Evolutionary conservation across 2,888 invertebrate species (phyloP).

Genomic region (Zygogramma bicolorata): DNA sequence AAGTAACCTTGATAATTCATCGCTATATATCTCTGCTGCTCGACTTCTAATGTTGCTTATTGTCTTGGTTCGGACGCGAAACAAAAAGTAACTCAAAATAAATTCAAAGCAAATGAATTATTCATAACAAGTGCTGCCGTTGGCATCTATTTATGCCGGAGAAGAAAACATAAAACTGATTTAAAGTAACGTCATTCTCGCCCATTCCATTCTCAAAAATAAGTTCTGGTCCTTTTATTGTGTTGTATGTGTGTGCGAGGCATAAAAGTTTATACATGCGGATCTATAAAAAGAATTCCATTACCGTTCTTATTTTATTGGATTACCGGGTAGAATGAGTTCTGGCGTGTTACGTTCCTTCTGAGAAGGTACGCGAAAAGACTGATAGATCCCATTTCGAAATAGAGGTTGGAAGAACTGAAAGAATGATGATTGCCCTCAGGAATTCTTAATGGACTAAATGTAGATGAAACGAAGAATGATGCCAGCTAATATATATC

Average conservation of each 20-base stretch:
- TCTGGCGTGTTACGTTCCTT: background rate
- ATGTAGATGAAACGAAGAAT: too few species aligned
- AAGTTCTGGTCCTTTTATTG: conserved; percentile 28
- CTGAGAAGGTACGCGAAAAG: background rate
- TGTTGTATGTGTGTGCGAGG: conserved; percentile 19
- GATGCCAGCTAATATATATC: too few species aligned
- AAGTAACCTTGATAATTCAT: background rate
- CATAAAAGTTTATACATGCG: conserved; percentile 34
- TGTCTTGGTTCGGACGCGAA: conserved; percentile 13
- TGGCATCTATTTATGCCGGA: conserved; percentile 33
- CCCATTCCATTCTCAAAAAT: conserved; percentile 22
- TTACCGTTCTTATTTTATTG: conserved; percentile 11
- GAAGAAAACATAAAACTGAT: conserved; percentile 35
- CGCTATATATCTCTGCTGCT: background rate
- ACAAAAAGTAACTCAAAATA: conserved; percentile 31
- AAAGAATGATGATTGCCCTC: too few species aligned
- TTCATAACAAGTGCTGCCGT: conserved; percentile 30
- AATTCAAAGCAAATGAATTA: conserved; percentile 29
- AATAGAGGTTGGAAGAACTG: background rate
- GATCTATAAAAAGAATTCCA: conserved; percentile 28
- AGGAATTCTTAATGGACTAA: too few species aligned
- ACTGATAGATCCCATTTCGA: background rate
- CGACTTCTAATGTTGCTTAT: conserved; percentile 16
- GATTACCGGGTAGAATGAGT: conserved; percentile 7
- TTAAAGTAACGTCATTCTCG: conserved; percentile 33